Conservation (phyloP, 2,888 invertebrate species). For the Hemaris fuciformis region DNA sequence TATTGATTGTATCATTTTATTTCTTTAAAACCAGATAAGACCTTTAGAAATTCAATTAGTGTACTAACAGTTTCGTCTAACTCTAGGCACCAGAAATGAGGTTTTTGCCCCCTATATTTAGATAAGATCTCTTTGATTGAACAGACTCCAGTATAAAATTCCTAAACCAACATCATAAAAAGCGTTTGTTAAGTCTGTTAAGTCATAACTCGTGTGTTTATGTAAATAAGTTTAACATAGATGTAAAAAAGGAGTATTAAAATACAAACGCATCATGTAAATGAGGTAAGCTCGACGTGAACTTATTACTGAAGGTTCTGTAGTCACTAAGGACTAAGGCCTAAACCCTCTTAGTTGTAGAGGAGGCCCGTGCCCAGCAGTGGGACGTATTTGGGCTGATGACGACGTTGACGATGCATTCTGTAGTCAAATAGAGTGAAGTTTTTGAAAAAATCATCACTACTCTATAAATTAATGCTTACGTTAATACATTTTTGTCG, state of each 20-base stretch:
- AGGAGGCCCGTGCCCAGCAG: too few species aligned
- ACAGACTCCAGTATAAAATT: not conserved
- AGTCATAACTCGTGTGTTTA: slow-evolving; percentile 7
- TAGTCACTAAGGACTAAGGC: too few species aligned
- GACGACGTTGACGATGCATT: too few species aligned
- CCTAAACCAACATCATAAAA: not conserved
- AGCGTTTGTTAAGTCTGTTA: not conserved
- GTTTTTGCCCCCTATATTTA: not conserved
- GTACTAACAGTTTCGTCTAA: not conserved
- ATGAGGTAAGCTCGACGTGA: not conserved
- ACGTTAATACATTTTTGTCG: too few species aligned
- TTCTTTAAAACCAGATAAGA: too few species aligned
- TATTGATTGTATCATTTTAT: too few species aligned
- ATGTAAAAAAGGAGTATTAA: not conserved
- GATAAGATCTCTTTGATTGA: not conserved
- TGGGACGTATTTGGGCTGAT: too few species aligned
- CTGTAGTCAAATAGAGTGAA: too few species aligned
- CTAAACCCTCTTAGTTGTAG: too few species aligned
- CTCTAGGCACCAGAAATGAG: not conserved
- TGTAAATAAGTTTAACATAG: slow-evolving; percentile 6
- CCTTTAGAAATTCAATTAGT: not conserved
- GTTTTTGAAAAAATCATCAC: too few species aligned
- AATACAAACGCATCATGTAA: not conserved
- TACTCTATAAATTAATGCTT: too few species aligned
- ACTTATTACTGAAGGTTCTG: not conserved